Conservation (phyloP, 2,113 vertebrate genomes). For the Eolophus roseicapilla region DNA sequence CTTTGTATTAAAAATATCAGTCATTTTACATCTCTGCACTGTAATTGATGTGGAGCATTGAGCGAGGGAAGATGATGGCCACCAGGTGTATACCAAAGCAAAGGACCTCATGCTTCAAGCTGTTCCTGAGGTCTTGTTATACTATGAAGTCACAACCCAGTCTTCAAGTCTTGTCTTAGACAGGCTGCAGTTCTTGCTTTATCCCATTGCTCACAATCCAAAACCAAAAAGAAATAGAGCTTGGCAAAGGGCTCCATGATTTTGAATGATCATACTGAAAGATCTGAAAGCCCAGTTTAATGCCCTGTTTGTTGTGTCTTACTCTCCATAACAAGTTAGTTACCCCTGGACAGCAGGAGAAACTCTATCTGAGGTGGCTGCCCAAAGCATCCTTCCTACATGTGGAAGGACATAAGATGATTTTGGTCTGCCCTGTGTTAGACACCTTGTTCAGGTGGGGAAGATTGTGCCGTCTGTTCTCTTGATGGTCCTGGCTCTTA, state of each 20-base stretch:
- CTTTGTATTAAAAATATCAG: slow-evolving; percentile 84
- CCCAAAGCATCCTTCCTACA: background rate
- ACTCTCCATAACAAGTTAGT: background rate
- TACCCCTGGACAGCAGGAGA: background rate
- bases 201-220: background rate
- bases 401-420: background rate
- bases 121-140: background rate
- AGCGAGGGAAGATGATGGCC: background rate
- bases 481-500: background rate
- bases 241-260: background rate
- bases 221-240: background rate
- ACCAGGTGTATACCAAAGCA: background rate
- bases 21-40: slow-evolving; percentile 73
- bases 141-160: background rate
- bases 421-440: background rate
- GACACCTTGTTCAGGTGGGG: background rate
- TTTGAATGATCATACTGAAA: background rate
- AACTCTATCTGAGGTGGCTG: background rate
- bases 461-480: accelerated
- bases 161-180: background rate
- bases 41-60: slow-evolving; percentile 50
- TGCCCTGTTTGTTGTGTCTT: background rate
- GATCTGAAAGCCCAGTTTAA: background rate
- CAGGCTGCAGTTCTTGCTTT: background rate
- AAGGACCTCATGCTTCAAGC: background rate